Conservation (phyloP, 1,140 invertebrate genomes). For the Calliopsis andreniformis region DNA sequence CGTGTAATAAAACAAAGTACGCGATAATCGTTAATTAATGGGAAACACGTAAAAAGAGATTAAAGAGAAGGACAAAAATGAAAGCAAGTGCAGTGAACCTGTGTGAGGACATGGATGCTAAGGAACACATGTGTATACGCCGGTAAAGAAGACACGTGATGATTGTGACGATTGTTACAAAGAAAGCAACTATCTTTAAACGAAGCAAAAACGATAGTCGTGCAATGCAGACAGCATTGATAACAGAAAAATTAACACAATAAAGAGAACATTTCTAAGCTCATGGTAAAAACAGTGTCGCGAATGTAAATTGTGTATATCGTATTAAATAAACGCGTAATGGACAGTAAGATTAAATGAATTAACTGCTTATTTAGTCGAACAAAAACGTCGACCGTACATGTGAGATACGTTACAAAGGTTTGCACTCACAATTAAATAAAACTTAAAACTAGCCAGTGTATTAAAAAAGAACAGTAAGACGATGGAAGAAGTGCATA, state of each 20-base stretch:
- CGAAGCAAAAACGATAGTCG: slow-evolving; percentile 1
- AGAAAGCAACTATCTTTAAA: slow-evolving; percentile 47
- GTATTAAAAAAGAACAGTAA: slow-evolving; percentile 10
- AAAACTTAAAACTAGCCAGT: slow-evolving; percentile 21
- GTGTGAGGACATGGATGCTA: slow-evolving; percentile 39
- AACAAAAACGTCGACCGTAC: slow-evolving; percentile 23
- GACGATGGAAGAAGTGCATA: slow-evolving; percentile 25
- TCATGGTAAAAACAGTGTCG: slow-evolving; percentile 48
- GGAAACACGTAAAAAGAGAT: slow-evolving; percentile 20
- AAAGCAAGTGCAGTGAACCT: slow-evolving; percentile 55
- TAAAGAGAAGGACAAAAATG: neutral
- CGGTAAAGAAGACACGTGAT: slow-evolving; percentile 40
- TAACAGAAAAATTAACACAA: slow-evolving; percentile 23
- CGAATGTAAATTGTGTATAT: slow-evolving; percentile 72
- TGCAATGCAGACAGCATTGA: slow-evolving; percentile 31
- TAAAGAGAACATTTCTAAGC: slow-evolving; percentile 4
- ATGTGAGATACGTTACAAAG: slow-evolving; percentile 26
- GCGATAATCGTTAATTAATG: slow-evolving; percentile 45
- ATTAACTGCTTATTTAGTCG: slow-evolving; percentile 25
- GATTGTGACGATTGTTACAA: slow-evolving; percentile 33
- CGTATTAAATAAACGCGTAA: slow-evolving; percentile 50
- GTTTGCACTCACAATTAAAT: slow-evolving; percentile 32
- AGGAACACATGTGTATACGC: slow-evolving; percentile 54
- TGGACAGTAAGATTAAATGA: slow-evolving; percentile 28
- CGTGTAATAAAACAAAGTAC: slow-evolving; percentile 44